Base-by-base conservation (phyloP, 1,140 invertebrate genomes). In the Drosophila sp. region DNA sequence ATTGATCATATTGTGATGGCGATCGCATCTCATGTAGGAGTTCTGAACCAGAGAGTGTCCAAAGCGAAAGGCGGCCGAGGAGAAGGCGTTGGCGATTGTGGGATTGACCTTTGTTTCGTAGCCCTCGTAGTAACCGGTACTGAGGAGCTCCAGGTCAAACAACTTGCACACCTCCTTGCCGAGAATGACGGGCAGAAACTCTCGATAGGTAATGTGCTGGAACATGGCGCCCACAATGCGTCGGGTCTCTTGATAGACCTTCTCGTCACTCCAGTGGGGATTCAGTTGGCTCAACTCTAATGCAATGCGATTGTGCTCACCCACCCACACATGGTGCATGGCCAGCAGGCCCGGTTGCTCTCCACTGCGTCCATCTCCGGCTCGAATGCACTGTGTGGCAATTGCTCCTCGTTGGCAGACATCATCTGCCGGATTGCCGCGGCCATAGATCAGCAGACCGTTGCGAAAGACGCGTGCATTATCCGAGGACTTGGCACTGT, bases 51-150 rank as follows among this genome's bases (percentile, higher is more conserved):
- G 90, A 21, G 97, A 98, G 91, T 99, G 98, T 0, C 98, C 98
- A 92, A 99, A 99, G 14, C 97, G 94, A 92, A 97, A 98, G n/a
- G 97, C 99, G 1, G 98, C 98, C 0, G 97, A 95, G 0, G 97
- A 96, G 93, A 99, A 99, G 48, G 96, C 96, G 92, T 99, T 99
- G 11, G 96, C 95, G 9, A 99, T 95, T 11, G 95, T 95, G 0
- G 98, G 95, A 93, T 99, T 97, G 14, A 97, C 94, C 58, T 94
- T 94, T 0, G 94, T 92, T 91, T 97, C 95, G 87, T 99, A 99
- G 2, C 93, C 93, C 1, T 93, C 92, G 76, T 94, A 96, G 78
- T 93, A 96, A 2, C 94, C 95, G 34, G 93, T 93, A 14, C 94
- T 93, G 46, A 94, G 78, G 9, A 95, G 87, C 13, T 95, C 94